These are phyloP conservation scores for Scotopteryx bipunctaria DNA, from an alignment of 2,888 invertebrate genomes.

Conservation along the genomic window DNA sequence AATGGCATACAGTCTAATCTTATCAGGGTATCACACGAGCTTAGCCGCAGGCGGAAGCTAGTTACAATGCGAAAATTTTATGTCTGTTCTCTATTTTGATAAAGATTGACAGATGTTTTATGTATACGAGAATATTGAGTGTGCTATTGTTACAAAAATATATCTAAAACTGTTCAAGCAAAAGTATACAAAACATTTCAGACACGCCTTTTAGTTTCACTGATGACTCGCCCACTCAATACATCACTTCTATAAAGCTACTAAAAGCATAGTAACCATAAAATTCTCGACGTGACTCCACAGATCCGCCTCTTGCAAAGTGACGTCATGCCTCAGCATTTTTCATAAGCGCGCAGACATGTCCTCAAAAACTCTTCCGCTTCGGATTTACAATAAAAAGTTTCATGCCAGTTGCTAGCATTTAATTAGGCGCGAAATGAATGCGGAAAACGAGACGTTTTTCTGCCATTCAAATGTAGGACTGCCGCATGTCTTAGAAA, in stretches of 20 bases:
- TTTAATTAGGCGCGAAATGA: slow-evolving; percentile 72
- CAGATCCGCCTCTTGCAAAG: slow-evolving; percentile 45
- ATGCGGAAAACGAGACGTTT: slow-evolving; percentile 65
- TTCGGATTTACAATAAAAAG: slow-evolving; percentile 66
- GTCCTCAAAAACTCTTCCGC: slow-evolving; percentile 59
- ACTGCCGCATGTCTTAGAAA: slow-evolving; percentile 50
- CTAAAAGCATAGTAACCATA: slow-evolving; percentile 10
- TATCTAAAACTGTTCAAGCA: too few species aligned
- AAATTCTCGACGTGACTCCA: slow-evolving; percentile 21
- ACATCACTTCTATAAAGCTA: slow-evolving; percentile 3
- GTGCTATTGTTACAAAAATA: too few species aligned
- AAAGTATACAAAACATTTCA: neutral
- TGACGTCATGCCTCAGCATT: slow-evolving; percentile 58
- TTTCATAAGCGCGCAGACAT: slow-evolving; percentile 66
- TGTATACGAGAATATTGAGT: too few species aligned
- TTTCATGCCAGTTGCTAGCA: slow-evolving; percentile 63
- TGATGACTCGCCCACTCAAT: slow-evolving; percentile 3
- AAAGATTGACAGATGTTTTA: too few species aligned
- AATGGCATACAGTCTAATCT: too few species aligned
- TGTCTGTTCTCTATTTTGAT: too few species aligned
- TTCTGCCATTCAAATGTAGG: slow-evolving; percentile 50
- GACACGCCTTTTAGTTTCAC: neutral
- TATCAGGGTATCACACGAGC: too few species aligned
- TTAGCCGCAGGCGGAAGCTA: too few species aligned
- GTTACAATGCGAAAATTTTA: too few species aligned